Evolutionary conservation across 2,888 invertebrate species (phyloP).

Genomic region (Antitype chi): DNA sequence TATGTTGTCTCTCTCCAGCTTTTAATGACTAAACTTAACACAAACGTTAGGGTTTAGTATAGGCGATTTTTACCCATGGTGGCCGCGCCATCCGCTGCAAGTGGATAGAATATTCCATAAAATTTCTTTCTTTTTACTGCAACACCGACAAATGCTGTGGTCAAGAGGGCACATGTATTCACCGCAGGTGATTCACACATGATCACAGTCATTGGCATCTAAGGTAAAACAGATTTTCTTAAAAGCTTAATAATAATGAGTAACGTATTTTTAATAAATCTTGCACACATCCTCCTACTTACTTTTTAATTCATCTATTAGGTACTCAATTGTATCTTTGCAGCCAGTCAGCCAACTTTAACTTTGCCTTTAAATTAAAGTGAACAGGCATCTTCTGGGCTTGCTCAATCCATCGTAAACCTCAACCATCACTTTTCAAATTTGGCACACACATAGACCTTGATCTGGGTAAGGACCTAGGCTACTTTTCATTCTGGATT

Average conservation of each 20-base stretch:
- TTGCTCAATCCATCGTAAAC: neutral
- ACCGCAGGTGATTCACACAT: neutral
- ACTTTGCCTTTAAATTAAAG: neutral
- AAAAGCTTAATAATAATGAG: neutral
- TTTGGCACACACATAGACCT: no score
- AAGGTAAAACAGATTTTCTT: neutral
- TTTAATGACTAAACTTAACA: neutral
- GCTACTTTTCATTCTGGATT: no score
- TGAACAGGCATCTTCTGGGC: neutral
- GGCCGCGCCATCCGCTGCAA: no score
- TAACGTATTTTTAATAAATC: neutral
- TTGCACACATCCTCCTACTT: no score
- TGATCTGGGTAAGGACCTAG: no score
- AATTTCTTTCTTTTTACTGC: neutral
- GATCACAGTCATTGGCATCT: neutral
- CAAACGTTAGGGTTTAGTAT: no score
- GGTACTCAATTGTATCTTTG: no score
- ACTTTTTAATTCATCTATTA: no score
- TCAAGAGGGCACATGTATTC: neutral
- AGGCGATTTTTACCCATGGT: no score
- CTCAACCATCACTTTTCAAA: neutral
- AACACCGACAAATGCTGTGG: neutral
- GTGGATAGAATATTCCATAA: neutral
- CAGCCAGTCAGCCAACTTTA: no score
- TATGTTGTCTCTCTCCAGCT: neutral